These are phyloP conservation scores for Sebastes vulpes DNA, from an alignment of 2,797 vertebrate species.

Conservation along the genomic window DNA sequence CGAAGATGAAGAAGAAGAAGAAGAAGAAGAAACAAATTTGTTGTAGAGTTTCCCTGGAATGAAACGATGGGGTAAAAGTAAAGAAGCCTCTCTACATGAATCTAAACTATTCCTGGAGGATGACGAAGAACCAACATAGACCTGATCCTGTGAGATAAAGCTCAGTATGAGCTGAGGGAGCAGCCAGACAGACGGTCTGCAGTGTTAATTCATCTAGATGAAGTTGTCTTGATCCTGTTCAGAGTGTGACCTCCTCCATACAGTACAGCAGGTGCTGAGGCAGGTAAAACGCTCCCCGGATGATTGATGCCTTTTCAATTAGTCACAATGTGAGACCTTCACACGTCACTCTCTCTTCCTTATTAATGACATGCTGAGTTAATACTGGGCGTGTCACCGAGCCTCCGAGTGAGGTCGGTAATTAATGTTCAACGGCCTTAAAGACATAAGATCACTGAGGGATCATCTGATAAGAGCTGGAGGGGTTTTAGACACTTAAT, in stretches of 20 bases:
- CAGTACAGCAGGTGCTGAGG: conserved; percentile 75
- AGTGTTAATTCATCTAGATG: conserved; percentile 56
- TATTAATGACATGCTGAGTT: conserved; percentile 67
- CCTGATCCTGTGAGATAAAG: neutral
- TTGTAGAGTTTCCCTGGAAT: too few relatives aligned
- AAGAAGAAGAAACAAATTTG: too few relatives aligned
- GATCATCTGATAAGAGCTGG: conserved; percentile 15
- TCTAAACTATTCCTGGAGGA: neutral
- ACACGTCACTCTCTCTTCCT: conserved; percentile 57
- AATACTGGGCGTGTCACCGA: conserved; percentile 33
- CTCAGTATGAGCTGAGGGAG: neutral
- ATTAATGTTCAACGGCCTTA: conserved; percentile 46
- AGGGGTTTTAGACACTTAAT: conserved; percentile 22
- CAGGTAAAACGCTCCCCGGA: conserved; percentile 78
- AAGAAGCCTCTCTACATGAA: neutral
- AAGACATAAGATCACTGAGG: conserved; percentile 24
- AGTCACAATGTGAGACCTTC: conserved; percentile 70
- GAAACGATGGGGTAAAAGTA: neutral
- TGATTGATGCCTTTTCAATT: conserved; percentile 86
- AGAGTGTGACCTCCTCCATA: conserved; percentile 51
- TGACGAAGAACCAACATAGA: neutral
- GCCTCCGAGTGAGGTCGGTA: conserved; percentile 30
- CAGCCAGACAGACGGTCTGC: neutral
- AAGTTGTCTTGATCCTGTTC: conserved; percentile 55
- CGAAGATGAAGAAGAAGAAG: too few relatives aligned